Base-by-base conservation (phyloP, 2,797 vertebrate species). In the Nothura maculosa region DNA sequence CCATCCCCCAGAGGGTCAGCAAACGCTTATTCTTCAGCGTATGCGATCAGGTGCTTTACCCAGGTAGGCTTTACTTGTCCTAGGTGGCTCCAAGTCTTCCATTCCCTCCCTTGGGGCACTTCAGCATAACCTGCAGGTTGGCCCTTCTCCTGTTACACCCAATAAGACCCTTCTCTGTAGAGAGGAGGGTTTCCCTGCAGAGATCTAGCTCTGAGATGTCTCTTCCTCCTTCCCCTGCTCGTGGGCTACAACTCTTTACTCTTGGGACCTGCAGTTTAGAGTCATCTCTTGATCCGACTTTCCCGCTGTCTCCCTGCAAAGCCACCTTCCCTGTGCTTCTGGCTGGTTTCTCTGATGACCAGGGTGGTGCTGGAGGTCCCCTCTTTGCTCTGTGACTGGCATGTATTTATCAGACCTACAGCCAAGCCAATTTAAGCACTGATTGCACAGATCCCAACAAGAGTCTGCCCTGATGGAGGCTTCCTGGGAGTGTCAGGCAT, bases 401-500 rank as follows among this genome's bases (percentile, higher is more conserved):
- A 21, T 21, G 43, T 70, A 70, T 74, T 87, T 91, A 60, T 58
- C 36, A 83, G 60, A 87, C 75, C 18, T 74, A 81, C 61, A 81
- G 80, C 77, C 74, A 79, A 84, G 70, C 67, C 77, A 76, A 79
- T 76, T 83, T 45, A 81, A 81, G 57, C 78, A 61, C 27, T 90
- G 78, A 80, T 86, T 74, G 58, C 47, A 57, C 32, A 74, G 36
- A 61, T 84, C n/a, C 67, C 90, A 78, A 52, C 72, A 63, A 80
- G 48, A 70, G 63, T 61, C 68, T 62, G 57, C 45, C 42, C 17
- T 43, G 38, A 40, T 11, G 10, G 57, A 42, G 42, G 57, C 78
- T 89, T 92, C 87, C 61, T 89, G 40, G 48, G 48, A 87, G 50
- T 1, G 1, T 36, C 63, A 61, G 48, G 28, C 22, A 4, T 38